Evolutionary conservation across 1,140 invertebrate species (phyloP).

Genomic region (Apis cerana): DNA sequence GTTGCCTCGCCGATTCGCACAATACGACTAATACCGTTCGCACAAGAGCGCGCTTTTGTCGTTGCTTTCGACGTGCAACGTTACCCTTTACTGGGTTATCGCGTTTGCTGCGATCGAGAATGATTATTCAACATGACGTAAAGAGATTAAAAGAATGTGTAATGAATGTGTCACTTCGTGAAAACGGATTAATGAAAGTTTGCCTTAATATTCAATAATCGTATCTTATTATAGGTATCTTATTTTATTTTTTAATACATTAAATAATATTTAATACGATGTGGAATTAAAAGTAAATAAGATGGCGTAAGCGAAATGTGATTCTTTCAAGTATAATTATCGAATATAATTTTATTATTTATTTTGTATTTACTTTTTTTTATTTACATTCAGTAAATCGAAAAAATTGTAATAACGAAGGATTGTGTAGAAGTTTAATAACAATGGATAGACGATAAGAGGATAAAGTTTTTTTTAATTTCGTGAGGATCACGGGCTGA

Average conservation of each 20-base stretch:
- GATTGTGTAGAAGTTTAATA: background rate
- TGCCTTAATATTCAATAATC: too few relatives aligned
- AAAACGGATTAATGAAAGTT: too few relatives aligned
- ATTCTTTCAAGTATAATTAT: too few relatives aligned
- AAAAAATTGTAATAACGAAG: background rate
- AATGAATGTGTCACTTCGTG: background rate
- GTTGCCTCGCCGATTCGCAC: constrained; percentile 16
- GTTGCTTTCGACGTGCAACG: background rate
- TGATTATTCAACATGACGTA: background rate
- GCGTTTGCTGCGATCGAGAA: background rate
- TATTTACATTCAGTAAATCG: background rate
- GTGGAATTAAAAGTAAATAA: too few relatives aligned
- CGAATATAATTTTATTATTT: too few relatives aligned
- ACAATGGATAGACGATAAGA: background rate
- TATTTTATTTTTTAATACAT: too few relatives aligned
- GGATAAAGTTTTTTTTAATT: background rate
- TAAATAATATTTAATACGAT: too few relatives aligned
- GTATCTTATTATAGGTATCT: too few relatives aligned
- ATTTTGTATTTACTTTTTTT: background rate
- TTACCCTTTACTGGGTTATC: background rate
- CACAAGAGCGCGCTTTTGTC: constrained; percentile 10
- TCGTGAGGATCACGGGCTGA: background rate
- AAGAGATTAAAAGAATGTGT: background rate
- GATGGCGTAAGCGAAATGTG: too few relatives aligned
- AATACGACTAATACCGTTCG: constrained; percentile 28